These are phyloP conservation scores for Willowsia nigromaculata DNA, from an alignment of 2,888 invertebrate genomes.

Conservation along the genomic window DNA sequence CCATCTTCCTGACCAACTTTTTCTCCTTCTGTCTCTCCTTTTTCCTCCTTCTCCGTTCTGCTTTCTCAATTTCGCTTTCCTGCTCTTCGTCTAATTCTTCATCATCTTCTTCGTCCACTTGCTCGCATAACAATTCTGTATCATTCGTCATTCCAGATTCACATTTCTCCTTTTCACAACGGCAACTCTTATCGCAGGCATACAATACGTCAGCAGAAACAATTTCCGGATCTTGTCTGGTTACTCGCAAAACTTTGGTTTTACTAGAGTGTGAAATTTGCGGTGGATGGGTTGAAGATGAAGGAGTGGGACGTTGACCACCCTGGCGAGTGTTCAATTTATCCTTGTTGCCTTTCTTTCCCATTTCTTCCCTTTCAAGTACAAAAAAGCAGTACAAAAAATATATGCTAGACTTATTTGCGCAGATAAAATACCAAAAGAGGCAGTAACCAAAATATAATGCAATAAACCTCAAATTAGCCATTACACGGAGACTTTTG, in stretches of 20 bases:
- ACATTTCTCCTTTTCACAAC: conserved; percentile 28
- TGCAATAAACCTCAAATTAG: too few species aligned
- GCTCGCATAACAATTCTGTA: conserved; percentile 47
- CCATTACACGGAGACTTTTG: too few species aligned
- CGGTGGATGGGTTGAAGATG: neutral
- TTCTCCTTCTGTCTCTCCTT: conserved; percentile 40
- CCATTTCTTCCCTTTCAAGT: neutral
- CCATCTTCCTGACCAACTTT: conserved; percentile 31
- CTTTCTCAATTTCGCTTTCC: neutral
- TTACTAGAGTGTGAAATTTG: neutral
- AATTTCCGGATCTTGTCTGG: neutral
- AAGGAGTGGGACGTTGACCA: neutral
- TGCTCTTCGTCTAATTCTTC: neutral
- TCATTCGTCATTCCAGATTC: conserved; percentile 68
- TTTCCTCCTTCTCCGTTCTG: neutral
- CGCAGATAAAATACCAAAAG: too few species aligned
- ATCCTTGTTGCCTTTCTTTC: neutral
- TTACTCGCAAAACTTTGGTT: neutral
- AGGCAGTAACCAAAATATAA: too few species aligned
- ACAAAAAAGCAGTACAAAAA: neutral
- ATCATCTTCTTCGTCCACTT: conserved; percentile 42
- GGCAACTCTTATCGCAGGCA: neutral
- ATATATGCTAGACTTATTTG: neutral
- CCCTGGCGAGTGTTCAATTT: neutral
- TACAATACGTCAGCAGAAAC: neutral